Evolutionary conservation across 1,140 invertebrate species (phyloP), one percentile per base, ranked within the genome.

Genomic region (Drosophila murphyi): DNA sequence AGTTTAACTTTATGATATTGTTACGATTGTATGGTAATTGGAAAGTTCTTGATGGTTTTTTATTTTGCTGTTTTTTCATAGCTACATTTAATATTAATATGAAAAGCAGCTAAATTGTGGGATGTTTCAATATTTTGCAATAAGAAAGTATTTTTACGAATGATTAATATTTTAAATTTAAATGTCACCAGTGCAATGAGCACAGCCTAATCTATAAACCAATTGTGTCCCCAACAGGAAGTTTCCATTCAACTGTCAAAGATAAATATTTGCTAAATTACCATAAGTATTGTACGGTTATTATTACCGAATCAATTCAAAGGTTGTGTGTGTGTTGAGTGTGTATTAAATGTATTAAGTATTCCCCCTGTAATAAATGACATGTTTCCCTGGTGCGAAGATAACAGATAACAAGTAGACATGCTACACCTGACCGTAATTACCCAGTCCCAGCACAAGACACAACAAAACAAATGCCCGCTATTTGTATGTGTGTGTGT

Each of bases 371-470:
- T 63, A 63, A 69, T 77, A 77, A 77, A 76, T 72, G 62, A 63
- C 65, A 72, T 47, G 47, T 72, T 54, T 60, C 51, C 64, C 76
- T 69, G 64, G 71, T 78, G 75, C 64, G 29, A 50, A 82, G 83
- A 86, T 87, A 82, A 87, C 73, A 87, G 82, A 86, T 79, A 88
- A 87, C 64, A 82, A 72, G 79, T 78, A 67, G 73, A 64, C 50
- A 68, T 59, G 64, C 72, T 72, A 82, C 72, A 83, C 62, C 80
- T 83, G 80, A 69, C 55, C 63, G 76, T 72, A 79, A 79, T 68
- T 72, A 72, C 73, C 73, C 57, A 52, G 28, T 10, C 37, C 41
- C 61, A 45, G 8, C 39, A 50, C 34, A 61, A 31, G 7, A 29
- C 47, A 34, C 7, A 31, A n/a, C 29, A 48, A 20, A 31, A 55